A percentile compares a stretch with the other conserved stretches of the same genome.
Conservation (phyloP, 2,797 vertebrate genomes). For the Pangasius krempfi region DNA sequence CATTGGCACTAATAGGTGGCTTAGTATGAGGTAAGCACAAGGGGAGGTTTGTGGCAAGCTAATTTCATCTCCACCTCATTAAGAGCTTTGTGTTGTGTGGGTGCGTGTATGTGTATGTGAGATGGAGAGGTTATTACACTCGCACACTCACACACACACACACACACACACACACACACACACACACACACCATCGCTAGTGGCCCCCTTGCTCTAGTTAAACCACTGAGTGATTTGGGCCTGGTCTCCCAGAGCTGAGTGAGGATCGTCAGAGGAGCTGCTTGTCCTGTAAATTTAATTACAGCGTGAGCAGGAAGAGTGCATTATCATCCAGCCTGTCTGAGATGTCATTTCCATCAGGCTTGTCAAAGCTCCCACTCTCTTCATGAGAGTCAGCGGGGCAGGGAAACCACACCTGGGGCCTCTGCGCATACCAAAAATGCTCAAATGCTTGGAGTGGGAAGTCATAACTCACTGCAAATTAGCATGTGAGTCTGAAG, state of each 20-base stretch:
- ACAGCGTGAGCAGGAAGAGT: conserved; percentile 72
- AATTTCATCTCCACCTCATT: conserved; percentile 58
- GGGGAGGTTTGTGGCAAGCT: conserved; percentile 41
- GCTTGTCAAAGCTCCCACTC: conserved; percentile 69
- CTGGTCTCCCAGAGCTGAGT: conserved; percentile 42
- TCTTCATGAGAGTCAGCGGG: conserved; percentile 56
- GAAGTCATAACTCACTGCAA: conserved; percentile 38
- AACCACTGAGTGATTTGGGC: conserved; percentile 66
- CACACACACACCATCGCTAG: conserved; percentile 48
- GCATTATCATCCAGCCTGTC: conserved; percentile 75
- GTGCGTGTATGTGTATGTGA: conserved; percentile 19
- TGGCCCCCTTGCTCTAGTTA: conserved; percentile 62
- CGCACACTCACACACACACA: too few species aligned
- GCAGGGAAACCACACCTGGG: conserved; percentile 64
- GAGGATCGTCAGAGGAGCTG: conserved; percentile 48
- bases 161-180: not conserved
- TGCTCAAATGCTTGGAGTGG: not conserved
- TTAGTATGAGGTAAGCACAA: conserved; percentile 41
- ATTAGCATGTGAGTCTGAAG: conserved; percentile 29
- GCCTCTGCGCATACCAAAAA: conserved; percentile 32
- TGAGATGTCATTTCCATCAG: conserved; percentile 73
- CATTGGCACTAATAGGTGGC: conserved; percentile 47
- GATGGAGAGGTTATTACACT: not conserved
- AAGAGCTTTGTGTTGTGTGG: conserved; percentile 43
- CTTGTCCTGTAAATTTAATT: conserved; percentile 74